Conservation (phyloP, 2,113 vertebrate species). For the Gymnocephalus cernua region DNA sequence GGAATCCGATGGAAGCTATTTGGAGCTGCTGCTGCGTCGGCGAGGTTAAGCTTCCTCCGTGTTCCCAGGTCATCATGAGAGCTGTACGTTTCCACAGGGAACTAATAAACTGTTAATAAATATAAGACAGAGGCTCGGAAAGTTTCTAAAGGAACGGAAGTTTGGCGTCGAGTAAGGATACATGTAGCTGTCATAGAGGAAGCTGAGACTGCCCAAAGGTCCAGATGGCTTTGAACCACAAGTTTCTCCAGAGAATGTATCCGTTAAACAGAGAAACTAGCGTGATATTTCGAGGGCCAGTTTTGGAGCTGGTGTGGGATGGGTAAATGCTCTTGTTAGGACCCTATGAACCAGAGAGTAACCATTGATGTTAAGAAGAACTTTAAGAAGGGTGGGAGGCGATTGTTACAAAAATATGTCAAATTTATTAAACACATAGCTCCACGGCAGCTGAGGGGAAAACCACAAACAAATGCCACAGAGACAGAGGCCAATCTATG, state of each 20-base stretch:
- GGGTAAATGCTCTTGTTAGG: background rate
- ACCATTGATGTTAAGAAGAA: too few relatives aligned
- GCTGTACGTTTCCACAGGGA: slow-evolving; percentile 55
- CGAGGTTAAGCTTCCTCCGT: slow-evolving; percentile 44
- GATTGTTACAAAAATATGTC: too few relatives aligned
- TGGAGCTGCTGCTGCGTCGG: slow-evolving; percentile 63
- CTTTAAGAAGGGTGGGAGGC: too few relatives aligned
- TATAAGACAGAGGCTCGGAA: slow-evolving; percentile 9
- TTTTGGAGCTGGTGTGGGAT: slow-evolving; percentile 15
- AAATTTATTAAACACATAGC: too few relatives aligned
- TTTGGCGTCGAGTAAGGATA: background rate
- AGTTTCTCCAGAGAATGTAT: background rate
- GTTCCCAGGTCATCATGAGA: slow-evolving; percentile 42
- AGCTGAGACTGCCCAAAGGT: slow-evolving; percentile 18
- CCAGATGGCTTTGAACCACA: slow-evolving; percentile 23
- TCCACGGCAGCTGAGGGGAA: too few relatives aligned
- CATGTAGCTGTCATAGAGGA: background rate
- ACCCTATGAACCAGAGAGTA: too few relatives aligned
- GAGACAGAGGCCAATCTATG: too few relatives aligned
- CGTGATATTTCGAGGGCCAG: slow-evolving; percentile 3
- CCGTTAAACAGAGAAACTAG: slow-evolving; percentile 3
- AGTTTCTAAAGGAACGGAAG: slow-evolving; percentile 22
- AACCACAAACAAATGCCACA: too few relatives aligned
- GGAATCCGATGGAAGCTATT: slow-evolving; percentile 64
- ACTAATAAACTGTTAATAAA: slow-evolving; percentile 37